Evolutionary conservation across 2,888 invertebrate species (phyloP).

Genomic region (Thereva nobilitata): DNA sequence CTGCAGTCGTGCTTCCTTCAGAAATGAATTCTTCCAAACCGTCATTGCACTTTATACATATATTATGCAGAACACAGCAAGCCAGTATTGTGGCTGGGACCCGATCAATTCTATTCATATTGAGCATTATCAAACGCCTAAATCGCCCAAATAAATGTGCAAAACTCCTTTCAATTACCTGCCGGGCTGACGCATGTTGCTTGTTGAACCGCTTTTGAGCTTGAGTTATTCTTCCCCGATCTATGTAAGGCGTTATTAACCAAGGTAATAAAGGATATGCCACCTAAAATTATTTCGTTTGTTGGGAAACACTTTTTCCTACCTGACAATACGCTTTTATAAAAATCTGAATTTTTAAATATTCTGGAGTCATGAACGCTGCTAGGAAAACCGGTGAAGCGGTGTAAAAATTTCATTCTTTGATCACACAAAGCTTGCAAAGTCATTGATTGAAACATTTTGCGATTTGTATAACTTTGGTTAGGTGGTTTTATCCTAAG

Average conservation of each 20-base stretch:
- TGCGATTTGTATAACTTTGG: too few relatives aligned
- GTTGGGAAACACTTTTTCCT: not conserved
- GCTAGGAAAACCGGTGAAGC: slow-evolving; percentile 5
- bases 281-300: not conserved
- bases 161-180: slow-evolving; percentile 16
- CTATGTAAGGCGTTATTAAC: slow-evolving; percentile 1
- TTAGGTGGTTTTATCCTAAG: too few relatives aligned
- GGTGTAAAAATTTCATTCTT: too few relatives aligned
- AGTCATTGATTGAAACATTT: too few relatives aligned
- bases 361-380: not conserved
- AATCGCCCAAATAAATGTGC: slow-evolving; percentile 12
- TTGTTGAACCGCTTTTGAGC: not conserved
- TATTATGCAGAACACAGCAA: slow-evolving; percentile 9
- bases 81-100: not conserved
- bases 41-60: slow-evolving; percentile 13
- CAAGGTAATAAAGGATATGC: not conserved
- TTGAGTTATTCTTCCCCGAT: not conserved
- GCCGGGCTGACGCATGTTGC: not conserved
- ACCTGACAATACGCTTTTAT: not conserved
- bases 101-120: slow-evolving; percentile 4
- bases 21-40: too few relatives aligned
- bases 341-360: not conserved
- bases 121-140: not conserved
- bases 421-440: too few relatives aligned
- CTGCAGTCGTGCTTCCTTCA: not conserved